phyloP scores from a whole-genome alignment of 2,113 vertebrate genomes.

The Fulica atra region DNA sequence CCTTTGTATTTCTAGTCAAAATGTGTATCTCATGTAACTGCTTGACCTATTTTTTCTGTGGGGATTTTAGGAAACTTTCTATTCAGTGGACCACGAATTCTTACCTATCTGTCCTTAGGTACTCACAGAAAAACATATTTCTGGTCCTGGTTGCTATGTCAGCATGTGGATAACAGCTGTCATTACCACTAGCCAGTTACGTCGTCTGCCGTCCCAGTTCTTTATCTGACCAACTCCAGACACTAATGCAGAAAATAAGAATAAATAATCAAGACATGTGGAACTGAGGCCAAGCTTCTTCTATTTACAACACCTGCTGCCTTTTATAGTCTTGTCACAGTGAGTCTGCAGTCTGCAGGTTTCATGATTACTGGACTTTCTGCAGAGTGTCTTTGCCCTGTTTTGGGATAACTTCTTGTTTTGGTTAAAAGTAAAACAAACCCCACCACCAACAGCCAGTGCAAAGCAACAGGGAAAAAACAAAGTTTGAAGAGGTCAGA shows the following conservation, averaged over 20 bases:
- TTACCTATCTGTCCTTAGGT: background rate
- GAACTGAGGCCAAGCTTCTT: background rate
- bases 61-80: background rate
- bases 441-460: background rate
- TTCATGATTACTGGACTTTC: background rate
- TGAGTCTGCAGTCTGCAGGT: background rate
- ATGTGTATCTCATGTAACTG: background rate
- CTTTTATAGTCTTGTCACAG: background rate
- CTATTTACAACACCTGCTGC: slow-evolving; percentile 38
- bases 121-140: background rate
- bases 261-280: slow-evolving; percentile 41
- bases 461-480: background rate
- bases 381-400: background rate
- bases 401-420: background rate
- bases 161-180: slow-evolving; percentile 50
- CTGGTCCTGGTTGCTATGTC: background rate
- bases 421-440: background rate
- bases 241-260: slow-evolving; percentile 45
- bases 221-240: slow-evolving; percentile 50
- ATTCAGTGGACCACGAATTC: background rate
- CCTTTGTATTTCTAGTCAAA: background rate
- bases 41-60: background rate
- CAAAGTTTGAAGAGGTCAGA: background rate
- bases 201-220: slow-evolving; percentile 1
- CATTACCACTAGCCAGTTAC: background rate